A percentile compares a stretch with the other conserved stretches of the same genome.
Evolutionary conservation across 2,113 vertebrate genomes (phyloP).

Genomic region (Leptosomus discolor): DNA sequence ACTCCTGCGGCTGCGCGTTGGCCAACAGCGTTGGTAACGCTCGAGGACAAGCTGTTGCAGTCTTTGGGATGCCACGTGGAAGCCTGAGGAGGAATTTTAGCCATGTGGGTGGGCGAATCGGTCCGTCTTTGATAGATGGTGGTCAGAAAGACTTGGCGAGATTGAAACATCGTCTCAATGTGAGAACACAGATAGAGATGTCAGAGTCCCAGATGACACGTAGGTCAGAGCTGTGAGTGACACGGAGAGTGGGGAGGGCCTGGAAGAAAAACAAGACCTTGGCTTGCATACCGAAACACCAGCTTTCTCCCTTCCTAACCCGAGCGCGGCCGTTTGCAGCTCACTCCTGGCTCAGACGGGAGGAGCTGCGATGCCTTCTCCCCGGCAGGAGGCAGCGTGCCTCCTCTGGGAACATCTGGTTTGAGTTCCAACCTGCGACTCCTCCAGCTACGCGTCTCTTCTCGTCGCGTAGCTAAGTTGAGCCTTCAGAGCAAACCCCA

Average conservation of each 20-base stretch:
- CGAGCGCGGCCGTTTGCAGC: fast-evolving
- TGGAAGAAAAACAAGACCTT: not conserved
- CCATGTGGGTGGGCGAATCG: not conserved
- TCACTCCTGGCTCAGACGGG: fast-evolving
- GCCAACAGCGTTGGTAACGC: fast-evolving
- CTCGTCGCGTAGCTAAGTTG: fast-evolving
- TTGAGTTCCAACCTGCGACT: not conserved
- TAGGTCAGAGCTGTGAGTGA: not conserved
- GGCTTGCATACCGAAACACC: not conserved
- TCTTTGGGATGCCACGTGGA: not conserved
- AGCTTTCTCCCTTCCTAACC: not conserved
- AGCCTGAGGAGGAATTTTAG: not conserved
- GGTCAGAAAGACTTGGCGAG: not conserved
- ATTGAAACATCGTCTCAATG: not conserved
- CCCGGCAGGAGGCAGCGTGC: not conserved
- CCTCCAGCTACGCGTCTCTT: not conserved
- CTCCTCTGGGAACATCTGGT: not conserved
- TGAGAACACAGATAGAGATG: not conserved
- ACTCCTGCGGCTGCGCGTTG: fast-evolving
- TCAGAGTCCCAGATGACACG: not conserved
- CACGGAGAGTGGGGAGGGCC: not conserved
- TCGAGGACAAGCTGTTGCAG: fast-evolving
- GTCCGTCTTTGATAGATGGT: too few species aligned
- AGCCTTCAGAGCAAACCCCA: not conserved
- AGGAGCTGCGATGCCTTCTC: not conserved